Evolutionary conservation across 2,797 vertebrate species (phyloP).

Genomic region (Mormyrops attenuatus): DNA sequence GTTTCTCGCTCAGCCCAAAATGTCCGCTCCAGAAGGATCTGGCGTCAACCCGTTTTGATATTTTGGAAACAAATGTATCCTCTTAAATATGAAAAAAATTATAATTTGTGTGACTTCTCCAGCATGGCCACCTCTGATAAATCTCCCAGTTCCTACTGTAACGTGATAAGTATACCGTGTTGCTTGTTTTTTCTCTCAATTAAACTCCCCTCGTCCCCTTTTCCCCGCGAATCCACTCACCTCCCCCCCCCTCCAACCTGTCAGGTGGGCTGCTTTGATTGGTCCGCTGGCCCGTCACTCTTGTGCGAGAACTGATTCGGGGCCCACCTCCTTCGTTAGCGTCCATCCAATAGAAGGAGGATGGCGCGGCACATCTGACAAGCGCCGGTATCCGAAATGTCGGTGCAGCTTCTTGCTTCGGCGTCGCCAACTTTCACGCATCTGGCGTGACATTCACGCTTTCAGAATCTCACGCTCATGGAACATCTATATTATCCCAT

Average conservation of each 20-base stretch:
- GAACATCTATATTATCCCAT: not conserved
- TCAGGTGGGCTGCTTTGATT: not conserved
- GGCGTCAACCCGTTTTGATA: not conserved
- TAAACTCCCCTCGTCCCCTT: not conserved
- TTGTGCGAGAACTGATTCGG: not conserved
- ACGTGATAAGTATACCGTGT: not conserved
- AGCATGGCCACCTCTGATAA: not conserved
- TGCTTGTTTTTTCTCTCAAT: not conserved
- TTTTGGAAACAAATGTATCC: not conserved
- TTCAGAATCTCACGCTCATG: not conserved
- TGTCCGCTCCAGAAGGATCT: not conserved
- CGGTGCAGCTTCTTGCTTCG: not conserved
- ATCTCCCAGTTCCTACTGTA: not conserved
- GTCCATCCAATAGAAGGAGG: not conserved
- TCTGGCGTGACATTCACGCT: not conserved
- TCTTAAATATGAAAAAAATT: not conserved
- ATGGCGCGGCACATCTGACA: not conserved
- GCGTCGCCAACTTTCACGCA: not conserved
- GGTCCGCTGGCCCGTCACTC: not conserved
- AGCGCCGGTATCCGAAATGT: not conserved
- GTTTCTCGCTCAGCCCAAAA: not conserved
- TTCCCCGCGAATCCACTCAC: not conserved
- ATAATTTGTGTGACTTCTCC: not conserved
- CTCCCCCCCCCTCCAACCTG: not conserved
- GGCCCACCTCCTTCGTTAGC: not conserved